Base-by-base conservation (phyloP, 2,113 vertebrate species). In the Sylvietta virens region DNA sequence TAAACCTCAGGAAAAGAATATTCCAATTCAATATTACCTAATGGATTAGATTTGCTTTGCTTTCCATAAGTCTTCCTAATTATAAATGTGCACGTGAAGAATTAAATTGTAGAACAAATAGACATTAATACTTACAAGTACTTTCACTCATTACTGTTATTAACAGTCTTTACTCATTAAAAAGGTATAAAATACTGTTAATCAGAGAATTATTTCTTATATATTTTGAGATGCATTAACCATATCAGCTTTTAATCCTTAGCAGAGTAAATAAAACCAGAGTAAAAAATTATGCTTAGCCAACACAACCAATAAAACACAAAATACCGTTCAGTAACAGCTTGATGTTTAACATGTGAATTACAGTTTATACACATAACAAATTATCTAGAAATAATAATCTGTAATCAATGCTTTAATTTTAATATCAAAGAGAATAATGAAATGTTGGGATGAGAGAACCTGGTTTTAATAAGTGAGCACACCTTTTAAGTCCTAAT, bases 41-140 rank as follows among this genome's bases (percentile, higher is more conserved):
- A 81, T 33, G 11, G n/a, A 4, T 86, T 62, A 76, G 12, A 37
- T 56, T 88, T 69, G 5, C 35, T 23, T 69, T 54, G 15, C 17
- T 54, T 91, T 67, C 45, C 26, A 8, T 65, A 60, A 73, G 40
- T 77, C 71, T 70, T 72, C 13, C 44, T 96, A 94, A 97, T 95
- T 97, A 73, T 84, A 97, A 95, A 90, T 83, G 58, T 88, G 73
- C 30, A 54, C 44, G 11, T 81, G 71, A 92, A 93, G 93, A 97
- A 82, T 62, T 96, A 81, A 94, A 95, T 67, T 94, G 56, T 90
- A 94, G 90, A 95, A 95, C 44, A 94, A 94, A 95, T 45, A 91
- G 72, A 93, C 67, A 88, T 69, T 93, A 95, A 91, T 93, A 94
- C 81, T 97, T 97, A 96, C n/a, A 95, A 93, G 94, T 95, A 86